These are phyloP conservation scores for Terrapene triunguis DNA, from an alignment of 2,113 vertebrate genomes.

Conservation along the genomic window DNA sequence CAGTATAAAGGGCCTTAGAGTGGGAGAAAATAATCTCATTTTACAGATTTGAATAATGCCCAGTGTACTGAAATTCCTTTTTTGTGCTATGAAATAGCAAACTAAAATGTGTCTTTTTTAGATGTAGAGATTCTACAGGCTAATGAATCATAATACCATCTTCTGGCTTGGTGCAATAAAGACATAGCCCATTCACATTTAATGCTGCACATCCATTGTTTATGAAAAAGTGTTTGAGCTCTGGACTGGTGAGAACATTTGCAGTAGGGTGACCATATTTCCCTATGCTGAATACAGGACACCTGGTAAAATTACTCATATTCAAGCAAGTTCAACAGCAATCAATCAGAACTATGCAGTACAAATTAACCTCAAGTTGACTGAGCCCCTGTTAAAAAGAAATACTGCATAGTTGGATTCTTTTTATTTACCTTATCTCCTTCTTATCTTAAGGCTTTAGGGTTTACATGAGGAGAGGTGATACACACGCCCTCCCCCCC, in stretches of 20 bases:
- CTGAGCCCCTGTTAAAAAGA: no score
- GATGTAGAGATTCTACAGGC: neutral
- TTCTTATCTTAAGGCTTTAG: no score
- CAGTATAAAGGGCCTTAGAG: neutral
- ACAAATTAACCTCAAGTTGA: no score
- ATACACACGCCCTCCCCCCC: no score
- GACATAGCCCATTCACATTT: fast-evolving
- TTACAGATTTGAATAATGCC: neutral
- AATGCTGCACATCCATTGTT: neutral
- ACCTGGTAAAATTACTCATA: no score
- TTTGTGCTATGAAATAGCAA: neutral
- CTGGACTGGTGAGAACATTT: neutral
- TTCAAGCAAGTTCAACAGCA: no score
- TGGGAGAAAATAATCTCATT: neutral
- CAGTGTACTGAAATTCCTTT: neutral
- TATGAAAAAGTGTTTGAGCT: neutral
- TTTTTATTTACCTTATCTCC: no score
- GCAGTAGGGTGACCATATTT: no score
- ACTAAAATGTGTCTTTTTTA: neutral
- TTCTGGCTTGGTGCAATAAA: neutral
- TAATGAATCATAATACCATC: neutral
- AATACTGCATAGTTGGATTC: no score
- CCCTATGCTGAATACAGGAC: no score
- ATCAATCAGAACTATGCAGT: no score
- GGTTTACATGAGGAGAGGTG: no score